Conservation (phyloP, 1,140 invertebrate genomes). For the Anagrus nilaparvatae region DNA sequence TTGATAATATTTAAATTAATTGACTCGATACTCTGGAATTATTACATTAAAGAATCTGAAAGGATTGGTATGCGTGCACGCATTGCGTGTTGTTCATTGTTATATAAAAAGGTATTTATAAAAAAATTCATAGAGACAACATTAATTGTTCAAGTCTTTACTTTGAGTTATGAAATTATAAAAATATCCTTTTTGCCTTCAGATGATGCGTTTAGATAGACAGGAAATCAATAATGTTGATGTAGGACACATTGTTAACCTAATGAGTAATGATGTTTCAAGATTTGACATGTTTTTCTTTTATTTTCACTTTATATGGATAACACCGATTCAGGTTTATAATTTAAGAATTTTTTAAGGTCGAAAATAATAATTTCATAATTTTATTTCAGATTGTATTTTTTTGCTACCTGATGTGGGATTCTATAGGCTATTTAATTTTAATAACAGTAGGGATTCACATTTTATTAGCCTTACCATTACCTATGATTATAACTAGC, state of each 20-base stretch:
- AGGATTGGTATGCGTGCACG: conserved; percentile 50
- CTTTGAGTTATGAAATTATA: too few relatives aligned
- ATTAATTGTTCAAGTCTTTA: too few relatives aligned
- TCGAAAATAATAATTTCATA: too few relatives aligned
- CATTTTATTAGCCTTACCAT: conserved; percentile 49
- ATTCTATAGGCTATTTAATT: conserved; percentile 53
- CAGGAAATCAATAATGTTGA: too few relatives aligned
- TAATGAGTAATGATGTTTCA: conserved; percentile 71
- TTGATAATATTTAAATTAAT: conserved; percentile 28
- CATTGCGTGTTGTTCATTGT: conserved; percentile 47
- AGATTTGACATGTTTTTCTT: conserved; percentile 52
- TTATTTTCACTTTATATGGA: conserved; percentile 54
- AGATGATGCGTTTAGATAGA: too few relatives aligned
- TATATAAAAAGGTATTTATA: conserved; percentile 58
- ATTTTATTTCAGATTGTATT: conserved; percentile 43
- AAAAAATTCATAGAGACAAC: too few relatives aligned
- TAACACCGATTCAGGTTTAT: conserved; percentile 52
- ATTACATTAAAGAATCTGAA: conserved; percentile 36
- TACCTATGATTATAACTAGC: conserved; percentile 54
- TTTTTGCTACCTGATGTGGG: conserved; percentile 56
- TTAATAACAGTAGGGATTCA: conserved; percentile 60
- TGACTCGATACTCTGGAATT: conserved; percentile 37
- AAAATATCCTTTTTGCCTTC: too few relatives aligned
- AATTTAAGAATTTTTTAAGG: too few relatives aligned
- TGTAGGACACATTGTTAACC: conserved; percentile 75